These are phyloP conservation scores for Lophius piscatorius DNA, from an alignment of 2,113 vertebrate genomes.

Conservation along the genomic window DNA sequence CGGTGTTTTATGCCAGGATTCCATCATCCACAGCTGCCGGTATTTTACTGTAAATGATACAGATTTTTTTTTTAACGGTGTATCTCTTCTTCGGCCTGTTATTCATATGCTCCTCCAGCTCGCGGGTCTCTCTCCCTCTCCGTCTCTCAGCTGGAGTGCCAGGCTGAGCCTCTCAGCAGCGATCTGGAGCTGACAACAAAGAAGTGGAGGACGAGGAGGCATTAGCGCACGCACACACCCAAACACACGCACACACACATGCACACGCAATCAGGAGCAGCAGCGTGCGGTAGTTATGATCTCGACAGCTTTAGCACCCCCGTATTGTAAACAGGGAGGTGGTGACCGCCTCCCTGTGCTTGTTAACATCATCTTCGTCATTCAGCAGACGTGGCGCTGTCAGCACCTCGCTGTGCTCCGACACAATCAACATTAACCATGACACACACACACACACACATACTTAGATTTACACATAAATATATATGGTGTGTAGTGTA, in stretches of 20 bases:
- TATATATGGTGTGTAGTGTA: conserved; percentile 7
- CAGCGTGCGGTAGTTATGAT: conserved; percentile 71
- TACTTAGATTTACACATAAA: conserved; percentile 19
- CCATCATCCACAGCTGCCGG: too few relatives aligned
- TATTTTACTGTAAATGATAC: too few relatives aligned
- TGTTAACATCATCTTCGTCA: conserved; percentile 86
- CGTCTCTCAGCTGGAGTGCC: conserved; percentile 63
- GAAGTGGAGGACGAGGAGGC: conserved; percentile 66
- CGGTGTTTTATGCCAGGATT: too few relatives aligned
- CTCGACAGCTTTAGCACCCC: conserved; percentile 82
- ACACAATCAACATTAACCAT: conserved; percentile 85
- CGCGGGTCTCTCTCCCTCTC: conserved; percentile 47
- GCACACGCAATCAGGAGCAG: conserved; percentile 33
- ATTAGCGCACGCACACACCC: conserved; percentile 43
- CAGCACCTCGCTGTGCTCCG: conserved; percentile 78
- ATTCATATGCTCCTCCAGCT: conserved; percentile 8
- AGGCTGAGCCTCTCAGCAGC: conserved; percentile 47
- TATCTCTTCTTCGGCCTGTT: conserved; percentile 25
- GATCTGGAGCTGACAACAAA: conserved; percentile 69
- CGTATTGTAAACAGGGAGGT: conserved; percentile 84
- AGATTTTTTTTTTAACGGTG: too few relatives aligned
- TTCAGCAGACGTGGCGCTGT: conserved; percentile 80
- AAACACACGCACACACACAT: conserved; percentile 9
- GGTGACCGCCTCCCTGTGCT: conserved; percentile 80
- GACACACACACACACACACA: conserved; percentile 56